phyloP scores from a whole-genome alignment of 2,113 vertebrate species.

The Coryphaenoides rupestris region DNA sequence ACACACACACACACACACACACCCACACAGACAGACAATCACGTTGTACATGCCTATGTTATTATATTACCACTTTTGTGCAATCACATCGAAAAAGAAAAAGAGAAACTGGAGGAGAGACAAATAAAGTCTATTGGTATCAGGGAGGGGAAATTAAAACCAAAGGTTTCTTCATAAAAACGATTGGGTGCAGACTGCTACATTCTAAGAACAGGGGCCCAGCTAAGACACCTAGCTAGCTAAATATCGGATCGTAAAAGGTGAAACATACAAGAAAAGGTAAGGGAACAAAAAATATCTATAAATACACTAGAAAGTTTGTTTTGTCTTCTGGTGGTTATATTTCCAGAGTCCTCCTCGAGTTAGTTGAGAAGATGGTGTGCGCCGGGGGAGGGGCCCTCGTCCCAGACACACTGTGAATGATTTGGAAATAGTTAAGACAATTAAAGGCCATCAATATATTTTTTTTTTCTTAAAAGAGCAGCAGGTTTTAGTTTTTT shows the following conservation, averaged over 20 bases:
- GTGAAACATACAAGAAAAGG: constrained; percentile 61
- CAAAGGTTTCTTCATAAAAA: constrained; percentile 70
- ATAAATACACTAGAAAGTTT: constrained; percentile 79
- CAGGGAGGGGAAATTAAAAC: constrained; percentile 49
- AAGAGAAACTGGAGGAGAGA: constrained; percentile 66
- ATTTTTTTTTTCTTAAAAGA: constrained; percentile 74
- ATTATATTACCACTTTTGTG: constrained; percentile 85
- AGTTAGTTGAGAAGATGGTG: constrained; percentile 53
- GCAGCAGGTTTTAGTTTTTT: constrained; percentile 71
- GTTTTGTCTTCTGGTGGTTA: constrained; percentile 70
- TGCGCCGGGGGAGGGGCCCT: constrained; percentile 35
- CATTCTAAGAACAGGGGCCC: constrained; percentile 81
- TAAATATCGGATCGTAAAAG: constrained; percentile 66
- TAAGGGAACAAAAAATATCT: constrained; percentile 53
- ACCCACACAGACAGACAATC: constrained; percentile 74
- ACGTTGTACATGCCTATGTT: constrained; percentile 88
- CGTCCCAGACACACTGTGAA: constrained; percentile 41
- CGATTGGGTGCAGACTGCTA: constrained; percentile 82
- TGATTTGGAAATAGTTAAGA: constrained; percentile 79
- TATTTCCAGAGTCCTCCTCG: constrained; percentile 74
- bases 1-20: constrained; percentile 52
- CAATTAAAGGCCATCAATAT: constrained; percentile 81
- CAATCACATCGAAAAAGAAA: constrained; percentile 79
- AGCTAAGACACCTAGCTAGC: constrained; percentile 72
- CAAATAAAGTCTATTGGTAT: constrained; percentile 85